phyloP scores from a whole-genome alignment of 2,113 vertebrate species.

The Microtus pennsylvanicus region DNA sequence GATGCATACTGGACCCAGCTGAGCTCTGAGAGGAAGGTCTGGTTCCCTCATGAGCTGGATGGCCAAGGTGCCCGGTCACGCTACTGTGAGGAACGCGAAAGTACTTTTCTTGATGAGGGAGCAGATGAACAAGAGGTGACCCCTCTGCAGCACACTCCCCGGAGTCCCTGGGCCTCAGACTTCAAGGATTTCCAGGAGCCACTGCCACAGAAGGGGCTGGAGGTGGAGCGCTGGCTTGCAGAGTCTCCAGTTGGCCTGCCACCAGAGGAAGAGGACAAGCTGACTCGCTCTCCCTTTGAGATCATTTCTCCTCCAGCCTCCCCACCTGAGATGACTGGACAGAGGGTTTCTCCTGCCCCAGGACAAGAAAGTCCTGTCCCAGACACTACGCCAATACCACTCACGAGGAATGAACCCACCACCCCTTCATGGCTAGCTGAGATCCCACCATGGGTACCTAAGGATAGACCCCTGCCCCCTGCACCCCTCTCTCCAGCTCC shows the following conservation, averaged over 20 bases:
- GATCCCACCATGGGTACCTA: conserved; percentile 83
- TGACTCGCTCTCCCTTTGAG: conserved; percentile 81
- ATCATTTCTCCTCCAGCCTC: conserved; percentile 79
- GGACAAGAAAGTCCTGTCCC: conserved; percentile 58
- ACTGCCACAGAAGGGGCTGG: conserved; percentile 70
- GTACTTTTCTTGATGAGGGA: conserved; percentile 94
- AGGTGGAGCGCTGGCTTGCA: conserved; percentile 80
- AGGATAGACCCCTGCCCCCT: conserved; percentile 78
- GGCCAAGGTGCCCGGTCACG: conserved; percentile 84
- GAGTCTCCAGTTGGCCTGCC: conserved; percentile 80
- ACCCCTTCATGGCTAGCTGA: conserved; percentile 81
- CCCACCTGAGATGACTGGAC: conserved; percentile 71
- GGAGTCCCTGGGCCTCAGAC: conserved; percentile 76
- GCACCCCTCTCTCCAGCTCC: conserved; percentile 79
- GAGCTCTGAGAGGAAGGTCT: conserved; percentile 89
- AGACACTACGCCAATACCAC: conserved; percentile 57
- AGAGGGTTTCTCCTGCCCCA: conserved; percentile 43
- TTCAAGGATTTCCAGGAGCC: conserved; percentile 75
- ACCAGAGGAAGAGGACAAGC: conserved; percentile 79
- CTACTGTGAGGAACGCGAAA: conserved; percentile 93
- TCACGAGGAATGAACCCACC: conserved; percentile 53
- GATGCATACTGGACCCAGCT: conserved; percentile 84
- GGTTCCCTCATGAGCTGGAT: conserved; percentile 88
- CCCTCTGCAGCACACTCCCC: conserved; percentile 16
- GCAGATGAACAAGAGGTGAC: conserved; percentile 72